Evolutionary conservation across 2,888 invertebrate species (phyloP).

Genomic region (Entomobrya multifasciata): DNA sequence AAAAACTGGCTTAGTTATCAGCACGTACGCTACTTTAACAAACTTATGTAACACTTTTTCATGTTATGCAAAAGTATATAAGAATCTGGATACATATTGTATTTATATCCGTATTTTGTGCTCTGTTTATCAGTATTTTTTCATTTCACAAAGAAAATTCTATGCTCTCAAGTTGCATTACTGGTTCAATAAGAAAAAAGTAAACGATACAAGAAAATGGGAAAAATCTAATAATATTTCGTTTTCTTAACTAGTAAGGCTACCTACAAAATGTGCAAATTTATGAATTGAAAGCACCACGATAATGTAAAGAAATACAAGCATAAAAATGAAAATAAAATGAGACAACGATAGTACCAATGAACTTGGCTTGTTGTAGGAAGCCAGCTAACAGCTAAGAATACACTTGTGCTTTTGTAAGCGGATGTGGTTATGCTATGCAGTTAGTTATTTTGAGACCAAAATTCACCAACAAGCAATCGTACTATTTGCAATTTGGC

Average conservation of each 20-base stretch:
- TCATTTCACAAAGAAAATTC: not conserved
- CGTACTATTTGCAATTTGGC: constrained; percentile 12
- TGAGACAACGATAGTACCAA: constrained; percentile 8
- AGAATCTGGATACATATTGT: no score
- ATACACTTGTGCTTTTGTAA: not conserved
- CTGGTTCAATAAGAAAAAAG: constrained; percentile 47
- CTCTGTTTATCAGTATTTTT: not conserved
- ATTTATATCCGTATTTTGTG: not conserved
- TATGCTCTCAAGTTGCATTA: constrained; percentile 27
- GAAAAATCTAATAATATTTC: constrained; percentile 42
- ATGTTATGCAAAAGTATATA: no score
- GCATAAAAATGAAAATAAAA: constrained; percentile 30
- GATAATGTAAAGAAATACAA: constrained; percentile 13
- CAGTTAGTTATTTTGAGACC: not conserved
- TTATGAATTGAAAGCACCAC: constrained; percentile 50
- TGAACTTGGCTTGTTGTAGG: constrained; percentile 9
- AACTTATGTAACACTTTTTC: not conserved
- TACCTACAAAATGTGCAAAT: constrained; percentile 54
- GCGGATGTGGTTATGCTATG: constrained; percentile 21
- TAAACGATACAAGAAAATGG: no score
- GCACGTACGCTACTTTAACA: constrained; percentile 35
- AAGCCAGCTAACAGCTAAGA: no score
- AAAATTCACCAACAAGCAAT: constrained; percentile 16
- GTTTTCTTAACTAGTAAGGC: not conserved
- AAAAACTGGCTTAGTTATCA: constrained; percentile 28